Percentiles rank a stretch among this genome's conserved stretches.
phyloP scores from a whole-genome alignment of 2,113 vertebrate species.

The Sapajus apella region DNA sequence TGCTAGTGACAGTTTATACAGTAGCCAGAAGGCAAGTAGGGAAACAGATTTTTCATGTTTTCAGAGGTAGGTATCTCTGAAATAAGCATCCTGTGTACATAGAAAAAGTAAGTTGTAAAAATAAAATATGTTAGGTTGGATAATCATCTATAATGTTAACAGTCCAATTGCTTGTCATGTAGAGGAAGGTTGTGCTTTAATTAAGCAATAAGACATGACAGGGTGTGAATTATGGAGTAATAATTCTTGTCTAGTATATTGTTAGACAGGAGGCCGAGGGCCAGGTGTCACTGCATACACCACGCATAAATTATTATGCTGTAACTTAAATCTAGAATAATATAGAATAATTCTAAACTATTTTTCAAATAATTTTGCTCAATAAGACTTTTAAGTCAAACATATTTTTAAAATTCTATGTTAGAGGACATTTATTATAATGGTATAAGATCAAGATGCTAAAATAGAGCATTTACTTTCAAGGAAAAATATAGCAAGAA shows the following conservation, averaged over 20 bases:
- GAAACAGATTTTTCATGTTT: constrained; percentile 49
- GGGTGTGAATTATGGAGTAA: constrained; percentile 83
- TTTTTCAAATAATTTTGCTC: constrained; percentile 45
- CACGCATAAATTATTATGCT: constrained; percentile 76
- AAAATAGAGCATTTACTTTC: background rate
- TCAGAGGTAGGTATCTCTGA: constrained; percentile 4
- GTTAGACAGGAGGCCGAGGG: constrained; percentile 84
- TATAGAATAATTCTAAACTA: constrained; percentile 58
- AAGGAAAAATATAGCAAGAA: background rate
- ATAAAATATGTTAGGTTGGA: constrained; percentile 77
- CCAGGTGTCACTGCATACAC: constrained; percentile 70
- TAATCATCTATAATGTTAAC: constrained; percentile 85
- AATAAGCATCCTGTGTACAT: constrained; percentile 51
- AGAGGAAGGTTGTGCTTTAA: constrained; percentile 84
- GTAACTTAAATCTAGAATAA: constrained; percentile 70
- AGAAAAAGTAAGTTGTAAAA: constrained; percentile 75
- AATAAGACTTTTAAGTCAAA: constrained; percentile 15
- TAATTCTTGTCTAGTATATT: constrained; percentile 84
- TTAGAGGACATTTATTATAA: background rate
- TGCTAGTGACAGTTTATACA: background rate
- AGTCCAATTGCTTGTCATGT: constrained; percentile 84
- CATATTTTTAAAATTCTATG: background rate
- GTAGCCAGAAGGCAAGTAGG: constrained; percentile 34
- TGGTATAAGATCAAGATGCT: background rate
- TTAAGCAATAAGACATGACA: constrained; percentile 86